These are phyloP conservation scores for Portunus trituberculatus DNA, from an alignment of 1,140 invertebrate species.

Conservation along the genomic window DNA sequence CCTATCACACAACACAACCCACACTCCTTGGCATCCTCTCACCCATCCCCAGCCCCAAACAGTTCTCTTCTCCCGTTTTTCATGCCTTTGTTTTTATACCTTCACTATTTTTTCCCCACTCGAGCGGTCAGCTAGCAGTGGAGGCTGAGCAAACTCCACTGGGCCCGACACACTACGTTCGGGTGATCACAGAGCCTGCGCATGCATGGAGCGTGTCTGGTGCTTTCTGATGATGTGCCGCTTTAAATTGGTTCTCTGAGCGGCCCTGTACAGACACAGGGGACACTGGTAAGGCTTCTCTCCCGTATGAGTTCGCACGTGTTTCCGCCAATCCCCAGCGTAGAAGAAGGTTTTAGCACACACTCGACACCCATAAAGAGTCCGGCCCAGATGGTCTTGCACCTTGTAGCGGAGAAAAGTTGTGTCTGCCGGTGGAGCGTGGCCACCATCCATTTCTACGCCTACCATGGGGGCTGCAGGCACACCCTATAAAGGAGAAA, in stretches of 20 bases:
- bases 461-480: slow-evolving; percentile 66
- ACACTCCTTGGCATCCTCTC: not conserved
- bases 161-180: too few relatives aligned
- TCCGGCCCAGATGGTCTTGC: slow-evolving; percentile 69
- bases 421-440: slow-evolving; percentile 46
- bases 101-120: not conserved
- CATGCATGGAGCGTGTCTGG: slow-evolving; percentile 33
- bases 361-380: slow-evolving; percentile 66
- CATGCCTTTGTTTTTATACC: not conserved
- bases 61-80: not conserved
- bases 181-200: not conserved
- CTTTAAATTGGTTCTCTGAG: slow-evolving; percentile 66
- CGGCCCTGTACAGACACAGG: slow-evolving; percentile 60
- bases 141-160: too few relatives aligned
- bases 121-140: not conserved
- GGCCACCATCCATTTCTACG: slow-evolving; percentile 65
- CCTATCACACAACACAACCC: too few relatives aligned
- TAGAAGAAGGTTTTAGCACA: slow-evolving; percentile 72
- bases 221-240: slow-evolving; percentile 66
- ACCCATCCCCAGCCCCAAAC: not conserved
- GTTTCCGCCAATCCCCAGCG: slow-evolving; percentile 67
- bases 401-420: slow-evolving; percentile 61
- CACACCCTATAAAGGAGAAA: slow-evolving; percentile 70
- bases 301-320: slow-evolving; percentile 64
- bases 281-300: slow-evolving; percentile 69